Evolutionary conservation across 2,797 vertebrate genomes (phyloP).

Genomic region (Staurois parvus): DNA sequence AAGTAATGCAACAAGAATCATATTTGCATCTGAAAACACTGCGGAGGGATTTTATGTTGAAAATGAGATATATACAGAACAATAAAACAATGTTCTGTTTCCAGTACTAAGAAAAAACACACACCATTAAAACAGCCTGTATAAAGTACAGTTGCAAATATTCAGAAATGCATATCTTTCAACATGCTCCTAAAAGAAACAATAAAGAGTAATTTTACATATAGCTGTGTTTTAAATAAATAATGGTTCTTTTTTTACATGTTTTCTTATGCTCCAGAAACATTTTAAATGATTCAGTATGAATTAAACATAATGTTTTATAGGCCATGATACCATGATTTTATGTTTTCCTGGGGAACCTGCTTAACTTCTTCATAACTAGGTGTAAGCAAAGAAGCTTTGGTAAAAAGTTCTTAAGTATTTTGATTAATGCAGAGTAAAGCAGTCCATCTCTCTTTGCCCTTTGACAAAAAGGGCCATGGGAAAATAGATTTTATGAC

Average conservation of each 20-base stretch:
- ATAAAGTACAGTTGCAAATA: neutral
- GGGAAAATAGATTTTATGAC: neutral
- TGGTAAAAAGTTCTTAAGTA: neutral
- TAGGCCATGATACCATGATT: neutral
- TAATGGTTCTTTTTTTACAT: neutral
- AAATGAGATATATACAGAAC: constrained; percentile 21
- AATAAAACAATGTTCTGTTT: neutral
- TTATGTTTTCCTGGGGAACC: neutral
- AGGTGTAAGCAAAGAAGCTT: neutral
- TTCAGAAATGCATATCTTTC: too few species aligned
- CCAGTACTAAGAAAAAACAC: neutral
- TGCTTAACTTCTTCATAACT: neutral
- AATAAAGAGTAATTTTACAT: too few species aligned
- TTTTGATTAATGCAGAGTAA: neutral
- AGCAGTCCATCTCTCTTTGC: neutral
- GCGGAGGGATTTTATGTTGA: neutral
- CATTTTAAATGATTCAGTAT: constrained; percentile 63
- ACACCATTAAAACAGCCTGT: neutral
- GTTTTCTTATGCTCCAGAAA: constrained; percentile 66
- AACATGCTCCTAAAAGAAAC: neutral
- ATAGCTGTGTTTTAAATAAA: too few species aligned
- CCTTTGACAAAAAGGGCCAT: neutral
- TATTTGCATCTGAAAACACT: constrained; percentile 36
- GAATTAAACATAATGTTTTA: neutral
- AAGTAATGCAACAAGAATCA: constrained; percentile 27